phyloP scores from a whole-genome alignment of 2,888 invertebrate genomes.

The Deilephila elpenor region DNA sequence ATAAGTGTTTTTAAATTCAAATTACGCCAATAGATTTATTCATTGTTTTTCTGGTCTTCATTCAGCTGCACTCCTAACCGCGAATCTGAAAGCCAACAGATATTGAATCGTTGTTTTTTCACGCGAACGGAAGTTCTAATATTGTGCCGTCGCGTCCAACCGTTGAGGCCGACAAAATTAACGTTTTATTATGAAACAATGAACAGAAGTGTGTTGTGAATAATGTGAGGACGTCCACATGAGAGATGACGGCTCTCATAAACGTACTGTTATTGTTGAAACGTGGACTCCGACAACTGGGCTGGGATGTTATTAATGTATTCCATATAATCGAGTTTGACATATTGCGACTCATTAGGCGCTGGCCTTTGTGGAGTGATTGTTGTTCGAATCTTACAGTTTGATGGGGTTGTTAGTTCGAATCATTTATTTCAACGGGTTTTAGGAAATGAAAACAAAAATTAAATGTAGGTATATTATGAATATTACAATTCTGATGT shows the following conservation, averaged over 20 bases:
- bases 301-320: constrained; percentile 13
- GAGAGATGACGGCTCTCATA: constrained; percentile 57
- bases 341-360: constrained; percentile 33
- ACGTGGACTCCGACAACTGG: constrained; percentile 23
- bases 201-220: constrained; percentile 77
- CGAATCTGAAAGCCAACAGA: constrained; percentile 32
- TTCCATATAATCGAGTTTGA: constrained; percentile 29
- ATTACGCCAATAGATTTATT: neutral
- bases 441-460: too few relatives aligned
- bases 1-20: neutral
- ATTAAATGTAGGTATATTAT: too few relatives aligned
- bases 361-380: neutral
- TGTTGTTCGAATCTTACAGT: neutral
- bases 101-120: constrained; percentile 40
- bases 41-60: neutral
- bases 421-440: neutral
- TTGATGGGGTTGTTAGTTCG: neutral
- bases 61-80: neutral
- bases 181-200: constrained; percentile 84
- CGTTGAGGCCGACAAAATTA: constrained; percentile 80
- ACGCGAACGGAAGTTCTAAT: constrained; percentile 78
- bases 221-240: constrained; percentile 62
- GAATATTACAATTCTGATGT: too few relatives aligned
- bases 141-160: constrained; percentile 68
- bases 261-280: constrained; percentile 30